phyloP scores from a whole-genome alignment of 1,140 invertebrate species.

The Anastatus disparis region DNA sequence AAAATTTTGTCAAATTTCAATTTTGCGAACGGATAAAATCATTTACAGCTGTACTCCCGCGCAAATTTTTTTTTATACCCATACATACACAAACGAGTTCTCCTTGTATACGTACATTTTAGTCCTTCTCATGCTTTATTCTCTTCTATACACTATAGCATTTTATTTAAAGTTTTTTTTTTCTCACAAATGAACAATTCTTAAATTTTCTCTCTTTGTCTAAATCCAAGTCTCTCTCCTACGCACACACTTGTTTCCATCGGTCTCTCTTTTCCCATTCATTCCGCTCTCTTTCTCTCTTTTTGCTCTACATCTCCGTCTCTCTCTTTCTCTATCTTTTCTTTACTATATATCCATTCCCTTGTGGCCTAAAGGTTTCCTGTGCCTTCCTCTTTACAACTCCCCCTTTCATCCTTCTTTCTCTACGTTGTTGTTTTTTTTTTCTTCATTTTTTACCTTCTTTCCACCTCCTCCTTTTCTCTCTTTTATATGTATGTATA shows the following conservation, averaged over 20 bases:
- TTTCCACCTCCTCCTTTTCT: background rate
- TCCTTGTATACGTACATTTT: background rate
- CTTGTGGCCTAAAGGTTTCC: slow-evolving; percentile 13
- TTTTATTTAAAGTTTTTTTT: no score
- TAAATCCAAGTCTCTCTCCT: background rate
- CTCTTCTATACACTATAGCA: background rate
- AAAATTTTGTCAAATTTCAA: no score
- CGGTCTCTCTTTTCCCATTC: slow-evolving; percentile 1
- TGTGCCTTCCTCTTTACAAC: background rate
- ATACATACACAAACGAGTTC: no score
- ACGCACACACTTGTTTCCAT: background rate
- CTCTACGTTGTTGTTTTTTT: background rate
- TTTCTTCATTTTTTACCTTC: background rate
- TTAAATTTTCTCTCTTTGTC: slow-evolving; percentile 3
- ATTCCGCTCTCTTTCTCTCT: slow-evolving; percentile 4
- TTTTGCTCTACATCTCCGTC: background rate
- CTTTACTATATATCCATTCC: background rate
- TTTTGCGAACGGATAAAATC: no score
- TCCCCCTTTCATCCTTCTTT: no score
- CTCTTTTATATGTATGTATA: background rate
- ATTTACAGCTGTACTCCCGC: no score
- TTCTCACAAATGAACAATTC: no score
- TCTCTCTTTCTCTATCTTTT: background rate
- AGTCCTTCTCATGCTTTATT: background rate
- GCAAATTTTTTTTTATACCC: no score